Base-by-base conservation (phyloP, 2,113 vertebrate species). In the Orientallactaga bullata region DNA sequence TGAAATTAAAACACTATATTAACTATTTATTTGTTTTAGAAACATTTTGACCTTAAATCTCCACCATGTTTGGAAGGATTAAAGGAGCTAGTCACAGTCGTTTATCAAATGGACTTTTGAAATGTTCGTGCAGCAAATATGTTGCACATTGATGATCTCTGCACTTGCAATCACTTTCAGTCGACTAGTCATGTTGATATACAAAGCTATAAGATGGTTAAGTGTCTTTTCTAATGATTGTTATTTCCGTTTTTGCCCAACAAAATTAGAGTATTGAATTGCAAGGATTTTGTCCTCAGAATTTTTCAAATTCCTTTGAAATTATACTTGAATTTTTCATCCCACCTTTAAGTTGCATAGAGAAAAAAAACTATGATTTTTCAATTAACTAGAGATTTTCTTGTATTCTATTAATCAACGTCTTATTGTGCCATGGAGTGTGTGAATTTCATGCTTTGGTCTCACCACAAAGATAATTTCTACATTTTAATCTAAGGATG, bases 381-480 rank as follows among this genome's bases (percentile, higher is more conserved):
- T 92, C 63, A 80, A 68, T 88, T 94, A 92, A 68, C 24, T 68
- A 15, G 55, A 42, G 35, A 23, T 81, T 16, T 63, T 7, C 65
- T 92, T 88, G 51, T 77, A 9, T 81, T 81, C 35, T 68, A 81
- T 90, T 84, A 94, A 94, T 94, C 37, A 85, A 76, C 78, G 37
- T 77, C 92, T 82, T 69, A 69, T 71, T 28, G 72, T n/a, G 42
- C 16, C 90, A 35, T 3, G 42, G 55, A 37, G 58, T 92, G 61
- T 66, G 60, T 66, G 32, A 61, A 39, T 18, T 74, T 39, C 72
- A 78, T 85, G 32, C 63, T 82, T 71, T 88, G 82, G 37, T 16
- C 42, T 60, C 79, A 88, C 73, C 87, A 24, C n/a, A 85, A 23
- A 84, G 61, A 26, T 68, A 60, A 84, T 76, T 80, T 85, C 39